phyloP scores from a whole-genome alignment of 2,888 invertebrate species.

The Fabriciana adippe region DNA sequence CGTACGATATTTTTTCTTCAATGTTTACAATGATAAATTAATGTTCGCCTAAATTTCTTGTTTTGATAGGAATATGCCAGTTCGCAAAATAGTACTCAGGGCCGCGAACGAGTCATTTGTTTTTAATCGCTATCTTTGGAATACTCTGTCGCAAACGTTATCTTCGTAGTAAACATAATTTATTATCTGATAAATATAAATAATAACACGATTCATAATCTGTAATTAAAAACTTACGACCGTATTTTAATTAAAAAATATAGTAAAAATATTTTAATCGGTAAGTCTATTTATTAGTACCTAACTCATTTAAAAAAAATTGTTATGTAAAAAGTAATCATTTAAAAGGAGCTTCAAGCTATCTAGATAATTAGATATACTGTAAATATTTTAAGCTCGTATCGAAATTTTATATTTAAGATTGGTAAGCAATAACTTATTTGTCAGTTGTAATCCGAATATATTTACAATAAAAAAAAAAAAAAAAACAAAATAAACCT shows the following conservation, averaged over 20 bases:
- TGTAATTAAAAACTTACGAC: neutral
- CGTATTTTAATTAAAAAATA: too few species aligned
- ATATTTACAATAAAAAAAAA: constrained; percentile 25
- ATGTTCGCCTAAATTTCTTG: constrained; percentile 20
- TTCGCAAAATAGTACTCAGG: neutral
- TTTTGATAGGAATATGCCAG: constrained; percentile 24
- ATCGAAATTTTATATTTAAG: constrained; percentile 7
- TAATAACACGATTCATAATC: constrained; percentile 1
- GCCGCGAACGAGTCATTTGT: constrained; percentile 12
- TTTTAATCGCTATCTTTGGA: constrained; percentile 27
- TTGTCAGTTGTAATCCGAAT: constrained; percentile 12
- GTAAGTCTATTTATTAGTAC: too few species aligned
- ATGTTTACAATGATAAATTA: constrained; percentile 22
- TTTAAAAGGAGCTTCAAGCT: too few species aligned
- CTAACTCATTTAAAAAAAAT: too few species aligned
- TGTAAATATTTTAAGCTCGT: neutral
- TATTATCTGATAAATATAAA: constrained; percentile 3
- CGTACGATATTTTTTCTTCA: constrained; percentile 46
- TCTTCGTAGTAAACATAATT: constrained; percentile 33
- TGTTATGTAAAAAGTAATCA: too few species aligned
- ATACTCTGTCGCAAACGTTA: constrained; percentile 33
- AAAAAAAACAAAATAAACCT: constrained; percentile 22
- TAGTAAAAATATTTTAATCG: too few species aligned
- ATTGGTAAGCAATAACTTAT: constrained; percentile 12
- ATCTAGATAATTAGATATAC: too few species aligned